Base-by-base conservation (phyloP, 64 coral and sea anemone species). In the Porites lutea region DNA sequence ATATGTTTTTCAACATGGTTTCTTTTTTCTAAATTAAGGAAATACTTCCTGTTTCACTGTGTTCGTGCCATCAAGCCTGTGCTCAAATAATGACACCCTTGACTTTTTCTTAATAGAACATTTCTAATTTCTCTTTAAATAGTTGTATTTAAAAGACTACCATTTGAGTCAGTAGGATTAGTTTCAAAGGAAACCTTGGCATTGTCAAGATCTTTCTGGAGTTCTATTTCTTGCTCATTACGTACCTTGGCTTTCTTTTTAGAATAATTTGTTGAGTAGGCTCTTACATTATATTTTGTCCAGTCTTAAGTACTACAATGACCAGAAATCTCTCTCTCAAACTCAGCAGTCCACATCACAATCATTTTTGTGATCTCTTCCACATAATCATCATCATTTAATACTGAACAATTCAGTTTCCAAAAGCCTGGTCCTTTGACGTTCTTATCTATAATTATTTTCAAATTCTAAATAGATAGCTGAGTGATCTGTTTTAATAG, bases 321-420 rank as follows among this genome's bases (percentile, higher is more conserved):
- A 51, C 88, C 82, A 59, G 4, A 23, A 2, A 79, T 13, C 44
- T 88, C 73, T 5, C 53, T 13, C 18, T 57, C 70, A 9, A 71
- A 62, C 52, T 86, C 75, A 15, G 71, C 27, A 59, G 55, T 20
- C 80, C 80, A 86, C 7, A 19, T 79, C 16, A 57, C 27, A 1
- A 93, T 62, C 46, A 80, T 14, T 9, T 3, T 45, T 60, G 80
- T 87, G 50, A 93, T 88, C 57, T 79, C 59, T 57, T 88, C 75
- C 47, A 93, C 59, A 60, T 82, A 88, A 37, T 37, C 8, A 44
- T 93, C 61, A 52, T 93, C 86, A 15, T 23, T 83, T 7, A 84
- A 53, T 13, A 91, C 13, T 13, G 71, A 91, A 18, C 74, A 86
- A n/a, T 87, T 92, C 55, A 92, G n/a, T 86, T 92, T 92, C 90